phyloP scores from a whole-genome alignment of 2,113 vertebrate species.

The Vulpes ferrilata region DNA sequence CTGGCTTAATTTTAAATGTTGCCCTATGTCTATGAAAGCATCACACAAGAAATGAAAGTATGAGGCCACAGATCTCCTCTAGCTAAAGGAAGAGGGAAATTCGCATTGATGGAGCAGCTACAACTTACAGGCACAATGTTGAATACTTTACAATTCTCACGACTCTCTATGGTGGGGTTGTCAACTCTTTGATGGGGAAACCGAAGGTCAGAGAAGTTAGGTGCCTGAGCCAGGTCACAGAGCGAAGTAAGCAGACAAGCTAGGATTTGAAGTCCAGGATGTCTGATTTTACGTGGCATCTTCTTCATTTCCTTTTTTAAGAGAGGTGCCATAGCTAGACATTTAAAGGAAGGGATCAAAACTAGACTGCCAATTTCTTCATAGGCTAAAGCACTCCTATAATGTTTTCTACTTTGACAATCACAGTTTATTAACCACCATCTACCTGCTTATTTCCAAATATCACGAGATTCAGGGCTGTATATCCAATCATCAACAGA shows the following conservation, averaged over 20 bases:
- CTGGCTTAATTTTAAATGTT: slow-evolving; percentile 16
- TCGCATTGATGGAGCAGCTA: not conserved
- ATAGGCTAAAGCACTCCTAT: not conserved
- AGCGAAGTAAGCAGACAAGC: not conserved
- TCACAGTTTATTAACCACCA: not conserved
- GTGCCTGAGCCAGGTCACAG: not conserved
- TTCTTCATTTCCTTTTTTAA: not conserved
- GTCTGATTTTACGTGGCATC: not conserved
- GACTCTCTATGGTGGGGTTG: not conserved
- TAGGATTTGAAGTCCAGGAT: not conserved
- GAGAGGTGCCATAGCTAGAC: not conserved
- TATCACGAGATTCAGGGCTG: not conserved
- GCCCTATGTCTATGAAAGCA: not conserved
- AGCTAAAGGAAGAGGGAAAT: not conserved
- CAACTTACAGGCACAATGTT: not conserved
- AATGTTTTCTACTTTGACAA: not conserved
- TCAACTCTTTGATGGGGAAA: not conserved
- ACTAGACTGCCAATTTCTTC: not conserved
- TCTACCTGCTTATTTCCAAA: not conserved
- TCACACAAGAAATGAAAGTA: not conserved
- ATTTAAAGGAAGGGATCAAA: not conserved
- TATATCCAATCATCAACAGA: not conserved
- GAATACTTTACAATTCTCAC: not conserved
- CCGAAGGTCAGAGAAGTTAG: not conserved
- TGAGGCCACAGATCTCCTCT: not conserved